Percentiles rank a stretch among this genome's conserved stretches.
These are phyloP conservation scores for Oplegnathus fasciatus DNA, from an alignment of 2,113 vertebrate species.

Conservation along the genomic window DNA sequence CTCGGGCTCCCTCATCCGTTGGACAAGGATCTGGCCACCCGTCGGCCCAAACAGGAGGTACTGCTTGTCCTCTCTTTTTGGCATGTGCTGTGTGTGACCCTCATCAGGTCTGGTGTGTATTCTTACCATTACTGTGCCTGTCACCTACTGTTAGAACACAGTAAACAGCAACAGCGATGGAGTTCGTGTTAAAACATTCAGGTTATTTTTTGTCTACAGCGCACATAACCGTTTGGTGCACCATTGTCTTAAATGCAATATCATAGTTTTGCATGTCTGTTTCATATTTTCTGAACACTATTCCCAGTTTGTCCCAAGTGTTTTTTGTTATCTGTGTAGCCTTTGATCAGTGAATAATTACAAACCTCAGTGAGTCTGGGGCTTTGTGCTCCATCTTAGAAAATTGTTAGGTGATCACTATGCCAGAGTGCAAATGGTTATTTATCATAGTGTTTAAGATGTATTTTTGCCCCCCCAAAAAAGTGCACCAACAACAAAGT, in stretches of 20 bases:
- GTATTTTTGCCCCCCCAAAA: no score
- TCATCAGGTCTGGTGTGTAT: conserved; percentile 52
- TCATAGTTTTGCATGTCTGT: conserved; percentile 1
- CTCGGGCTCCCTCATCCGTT: conserved; percentile 85
- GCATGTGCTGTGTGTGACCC: conserved; percentile 66
- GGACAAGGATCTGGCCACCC: conserved; percentile 93
- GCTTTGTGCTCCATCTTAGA: not conserved
- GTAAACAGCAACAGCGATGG: conserved; percentile 11
- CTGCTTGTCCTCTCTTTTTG: conserved; percentile 76
- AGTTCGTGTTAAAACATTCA: not conserved
- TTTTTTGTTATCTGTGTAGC: not conserved
- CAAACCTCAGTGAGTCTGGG: not conserved
- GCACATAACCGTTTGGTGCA: not conserved
- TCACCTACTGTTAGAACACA: conserved; percentile 30
- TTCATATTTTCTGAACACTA: not conserved
- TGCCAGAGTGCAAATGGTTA: not conserved
- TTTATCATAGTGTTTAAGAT: not conserved
- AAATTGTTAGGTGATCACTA: not conserved
- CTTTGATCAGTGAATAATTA: not conserved
- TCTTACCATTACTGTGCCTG: conserved; percentile 26
- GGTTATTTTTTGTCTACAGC: not conserved
- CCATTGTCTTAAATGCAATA: not conserved
- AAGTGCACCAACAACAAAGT: not conserved
- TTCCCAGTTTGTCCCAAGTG: not conserved
- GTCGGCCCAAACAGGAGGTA: conserved; percentile 99